phyloP scores from a whole-genome alignment of 2,797 vertebrate species.

The Hydrophis major region DNA sequence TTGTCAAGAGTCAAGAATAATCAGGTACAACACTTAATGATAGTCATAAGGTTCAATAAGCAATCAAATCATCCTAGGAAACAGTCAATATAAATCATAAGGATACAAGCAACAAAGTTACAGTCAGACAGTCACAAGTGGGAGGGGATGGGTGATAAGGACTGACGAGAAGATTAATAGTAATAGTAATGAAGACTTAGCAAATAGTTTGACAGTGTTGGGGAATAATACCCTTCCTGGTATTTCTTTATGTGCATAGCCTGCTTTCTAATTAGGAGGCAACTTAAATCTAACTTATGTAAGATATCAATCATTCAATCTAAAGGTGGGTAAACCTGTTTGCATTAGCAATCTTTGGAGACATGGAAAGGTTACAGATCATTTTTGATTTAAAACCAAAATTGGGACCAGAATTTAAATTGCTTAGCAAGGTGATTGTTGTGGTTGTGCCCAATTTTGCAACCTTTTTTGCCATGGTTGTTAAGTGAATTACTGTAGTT shows the following conservation, averaged over 20 bases:
- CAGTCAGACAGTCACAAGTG: no score
- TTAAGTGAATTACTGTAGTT: not conserved
- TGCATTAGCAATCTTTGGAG: not conserved
- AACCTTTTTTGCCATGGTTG: not conserved
- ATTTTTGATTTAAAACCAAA: not conserved
- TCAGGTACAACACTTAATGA: no score
- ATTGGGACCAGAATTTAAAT: not conserved
- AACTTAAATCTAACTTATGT: not conserved
- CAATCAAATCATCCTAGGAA: no score
- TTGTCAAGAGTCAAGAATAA: no score
- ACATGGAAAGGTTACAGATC: not conserved
- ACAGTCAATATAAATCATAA: no score
- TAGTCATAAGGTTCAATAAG: no score
- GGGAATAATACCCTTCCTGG: not conserved
- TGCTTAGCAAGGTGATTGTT: not conserved
- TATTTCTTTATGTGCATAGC: not conserved
- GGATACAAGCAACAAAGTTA: no score
- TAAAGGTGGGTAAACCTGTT: not conserved
- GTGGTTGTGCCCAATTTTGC: not conserved
- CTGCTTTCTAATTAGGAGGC: not conserved
- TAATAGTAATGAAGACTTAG: no score
- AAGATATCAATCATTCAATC: not conserved
- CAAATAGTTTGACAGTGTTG: no score
- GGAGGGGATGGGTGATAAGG: no score
- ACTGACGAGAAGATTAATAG: no score